Conservation (phyloP, 2,797 vertebrate genomes). For the Hypotaenidia okinawae region DNA sequence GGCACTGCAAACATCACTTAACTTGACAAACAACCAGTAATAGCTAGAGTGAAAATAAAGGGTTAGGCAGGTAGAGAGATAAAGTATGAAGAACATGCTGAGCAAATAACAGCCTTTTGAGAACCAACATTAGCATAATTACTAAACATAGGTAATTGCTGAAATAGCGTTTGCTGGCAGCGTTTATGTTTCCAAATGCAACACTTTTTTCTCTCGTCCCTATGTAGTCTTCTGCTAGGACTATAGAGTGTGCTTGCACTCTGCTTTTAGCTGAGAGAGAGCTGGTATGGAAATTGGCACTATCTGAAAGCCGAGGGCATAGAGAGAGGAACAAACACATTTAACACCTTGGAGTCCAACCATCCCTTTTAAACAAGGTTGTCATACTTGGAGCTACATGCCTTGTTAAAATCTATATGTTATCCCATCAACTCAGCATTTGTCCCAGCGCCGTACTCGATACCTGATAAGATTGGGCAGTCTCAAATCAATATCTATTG, state of each 20-base stretch:
- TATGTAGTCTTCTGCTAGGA: conserved; percentile 40
- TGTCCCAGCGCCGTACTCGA: background rate
- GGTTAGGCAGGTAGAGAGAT: conserved; percentile 78
- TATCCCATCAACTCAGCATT: conserved; percentile 44
- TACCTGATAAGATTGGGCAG: conserved; percentile 74
- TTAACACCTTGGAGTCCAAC: conserved; percentile 24
- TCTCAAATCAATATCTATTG: conserved; percentile 76
- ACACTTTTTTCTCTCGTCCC: conserved; percentile 63
- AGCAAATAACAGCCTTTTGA: conserved; percentile 81
- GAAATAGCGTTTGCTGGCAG: conserved; percentile 78
- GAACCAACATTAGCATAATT: conserved; percentile 82
- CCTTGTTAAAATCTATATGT: conserved; percentile 55
- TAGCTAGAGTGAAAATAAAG: conserved; percentile 73
- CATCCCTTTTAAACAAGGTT: conserved; percentile 4
- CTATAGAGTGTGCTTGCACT: conserved; percentile 8
- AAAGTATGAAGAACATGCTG: conserved; percentile 75
- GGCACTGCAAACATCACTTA: conserved; percentile 78
- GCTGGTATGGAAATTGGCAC: conserved; percentile 40
- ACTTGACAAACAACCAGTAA: conserved; percentile 78
- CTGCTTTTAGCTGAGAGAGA: conserved; percentile 25
- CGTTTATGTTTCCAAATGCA: conserved; percentile 65
- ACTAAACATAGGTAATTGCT: conserved; percentile 82
- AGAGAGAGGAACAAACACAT: background rate
- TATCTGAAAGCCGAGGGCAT: background rate
- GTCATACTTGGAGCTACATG: conserved; percentile 23